A percentile compares a stretch with the other conserved stretches of the same genome.
Conservation (phyloP, 2,888 invertebrate genomes). For the Parnassius smintheus region DNA sequence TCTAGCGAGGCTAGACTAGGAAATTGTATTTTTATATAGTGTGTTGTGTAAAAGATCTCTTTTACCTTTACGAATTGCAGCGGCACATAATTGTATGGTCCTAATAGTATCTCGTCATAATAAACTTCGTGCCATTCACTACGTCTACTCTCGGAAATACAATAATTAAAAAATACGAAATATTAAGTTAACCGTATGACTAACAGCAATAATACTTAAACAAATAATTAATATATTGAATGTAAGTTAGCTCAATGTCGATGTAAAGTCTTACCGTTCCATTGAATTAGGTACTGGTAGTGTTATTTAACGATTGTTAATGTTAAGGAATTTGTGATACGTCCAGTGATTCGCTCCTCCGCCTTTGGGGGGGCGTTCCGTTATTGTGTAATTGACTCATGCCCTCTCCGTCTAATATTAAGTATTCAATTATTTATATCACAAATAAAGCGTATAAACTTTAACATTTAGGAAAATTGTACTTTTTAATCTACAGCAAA, state of each 20-base stretch:
- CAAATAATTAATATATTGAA: slow-evolving; percentile 71
- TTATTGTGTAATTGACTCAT: slow-evolving; percentile 37
- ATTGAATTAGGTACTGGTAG: slow-evolving; percentile 77
- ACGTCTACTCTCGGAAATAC: slow-evolving; percentile 67
- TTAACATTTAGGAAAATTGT: neutral
- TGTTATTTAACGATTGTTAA: slow-evolving; percentile 49
- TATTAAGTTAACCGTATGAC: slow-evolving; percentile 68
- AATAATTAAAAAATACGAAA: slow-evolving; percentile 57
- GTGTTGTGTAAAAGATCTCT: slow-evolving; percentile 55
- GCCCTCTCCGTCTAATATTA: slow-evolving; percentile 14
- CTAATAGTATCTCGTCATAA: slow-evolving; percentile 72
- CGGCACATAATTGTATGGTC: slow-evolving; percentile 60
- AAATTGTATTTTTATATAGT: slow-evolving; percentile 57
- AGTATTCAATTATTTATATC: neutral
- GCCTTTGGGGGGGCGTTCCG: slow-evolving; percentile 30
- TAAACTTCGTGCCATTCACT: slow-evolving; percentile 75
- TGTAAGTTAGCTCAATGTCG: slow-evolving; percentile 79
- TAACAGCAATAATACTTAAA: slow-evolving; percentile 80
- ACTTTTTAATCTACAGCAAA: neutral
- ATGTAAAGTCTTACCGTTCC: slow-evolving; percentile 77
- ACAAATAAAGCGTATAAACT: too few relatives aligned
- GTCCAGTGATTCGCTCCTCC: slow-evolving; percentile 64
- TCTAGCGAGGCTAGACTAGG: slow-evolving; percentile 73
- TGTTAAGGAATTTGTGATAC: slow-evolving; percentile 76
- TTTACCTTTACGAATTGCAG: slow-evolving; percentile 39